Percentiles rank a stretch among this genome's conserved stretches.
phyloP scores from a whole-genome alignment of 2,888 invertebrate species.

The Chrysolina haemoptera region DNA sequence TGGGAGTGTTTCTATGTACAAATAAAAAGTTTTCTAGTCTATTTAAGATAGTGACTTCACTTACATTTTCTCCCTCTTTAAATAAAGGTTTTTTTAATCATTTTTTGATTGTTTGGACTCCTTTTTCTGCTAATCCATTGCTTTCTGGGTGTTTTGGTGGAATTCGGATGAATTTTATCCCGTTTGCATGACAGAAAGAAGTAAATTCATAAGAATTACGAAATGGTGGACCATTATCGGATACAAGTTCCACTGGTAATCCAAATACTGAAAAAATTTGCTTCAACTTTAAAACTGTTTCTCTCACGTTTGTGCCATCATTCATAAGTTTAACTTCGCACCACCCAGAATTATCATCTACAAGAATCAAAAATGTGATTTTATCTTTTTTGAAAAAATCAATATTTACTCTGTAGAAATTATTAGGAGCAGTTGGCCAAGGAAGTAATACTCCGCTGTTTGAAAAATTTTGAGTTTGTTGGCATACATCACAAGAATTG shows the following conservation, averaged over 20 bases:
- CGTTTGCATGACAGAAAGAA: not conserved
- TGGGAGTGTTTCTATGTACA: not conserved
- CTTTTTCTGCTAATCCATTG: not conserved
- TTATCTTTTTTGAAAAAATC: no score
- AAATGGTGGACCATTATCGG: not conserved
- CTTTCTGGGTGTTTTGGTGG: not conserved
- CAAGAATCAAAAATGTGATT: no score
- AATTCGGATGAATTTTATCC: not conserved
- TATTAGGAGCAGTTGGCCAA: not conserved
- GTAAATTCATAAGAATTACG: not conserved
- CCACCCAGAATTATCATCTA: no score
- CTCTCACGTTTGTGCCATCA: no score
- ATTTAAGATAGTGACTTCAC: slow-evolving; percentile 20
- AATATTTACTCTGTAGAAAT: no score
- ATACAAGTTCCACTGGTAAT: no score
- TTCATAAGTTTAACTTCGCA: no score
- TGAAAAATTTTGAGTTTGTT: not conserved
- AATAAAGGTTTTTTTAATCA: not conserved
- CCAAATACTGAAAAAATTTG: no score
- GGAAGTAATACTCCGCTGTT: not conserved
- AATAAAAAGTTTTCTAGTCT: slow-evolving; percentile 17
- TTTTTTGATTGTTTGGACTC: not conserved
- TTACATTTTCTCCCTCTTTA: slow-evolving; percentile 15
- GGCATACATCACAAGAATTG: not conserved
- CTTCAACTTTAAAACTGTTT: not conserved